Percentiles rank a stretch among this genome's conserved stretches.
These are phyloP conservation scores for Chouioia cunea DNA, from an alignment of 2,888 invertebrate genomes.

Conservation along the genomic window DNA sequence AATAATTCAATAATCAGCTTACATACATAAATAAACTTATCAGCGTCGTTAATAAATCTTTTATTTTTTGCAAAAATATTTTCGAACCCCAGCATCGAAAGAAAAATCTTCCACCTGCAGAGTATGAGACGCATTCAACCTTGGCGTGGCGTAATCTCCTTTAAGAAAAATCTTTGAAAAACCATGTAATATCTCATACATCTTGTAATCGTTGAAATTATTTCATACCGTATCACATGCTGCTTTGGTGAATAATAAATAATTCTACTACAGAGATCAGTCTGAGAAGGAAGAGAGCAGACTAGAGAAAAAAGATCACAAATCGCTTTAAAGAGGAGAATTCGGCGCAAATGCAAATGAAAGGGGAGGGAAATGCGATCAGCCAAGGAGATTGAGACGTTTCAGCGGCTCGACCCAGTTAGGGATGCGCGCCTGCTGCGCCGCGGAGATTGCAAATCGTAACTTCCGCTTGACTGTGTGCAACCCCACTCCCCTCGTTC, in stretches of 20 bases:
- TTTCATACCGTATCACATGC: background rate
- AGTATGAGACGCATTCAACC: too few species aligned
- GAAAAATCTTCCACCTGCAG: too few species aligned
- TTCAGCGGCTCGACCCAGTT: background rate
- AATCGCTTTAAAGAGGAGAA: constrained; percentile 20
- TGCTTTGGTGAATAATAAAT: constrained; percentile 15
- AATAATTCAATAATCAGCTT: too few species aligned
- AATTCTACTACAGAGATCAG: constrained; percentile 19
- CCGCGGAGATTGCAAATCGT: constrained; percentile 54
- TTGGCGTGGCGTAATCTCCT: too few species aligned
- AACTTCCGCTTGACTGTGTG: constrained; percentile 51
- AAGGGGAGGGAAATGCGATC: constrained; percentile 1
- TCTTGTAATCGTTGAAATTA: too few species aligned
- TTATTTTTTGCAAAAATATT: too few species aligned
- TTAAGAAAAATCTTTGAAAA: too few species aligned
- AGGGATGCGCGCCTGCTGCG: constrained; percentile 17
- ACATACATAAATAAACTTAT: too few species aligned
- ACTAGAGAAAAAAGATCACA: constrained; percentile 1
- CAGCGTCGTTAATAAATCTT: too few species aligned
- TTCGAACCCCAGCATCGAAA: too few species aligned
- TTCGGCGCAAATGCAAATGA: constrained; percentile 15
- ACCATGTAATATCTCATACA: too few species aligned
- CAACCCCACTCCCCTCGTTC: background rate
- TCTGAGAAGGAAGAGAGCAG: background rate
- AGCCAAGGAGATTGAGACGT: too few species aligned